Evolutionary conservation across 1,140 invertebrate species (phyloP).

Genomic region (Eupeodes corollae): DNA sequence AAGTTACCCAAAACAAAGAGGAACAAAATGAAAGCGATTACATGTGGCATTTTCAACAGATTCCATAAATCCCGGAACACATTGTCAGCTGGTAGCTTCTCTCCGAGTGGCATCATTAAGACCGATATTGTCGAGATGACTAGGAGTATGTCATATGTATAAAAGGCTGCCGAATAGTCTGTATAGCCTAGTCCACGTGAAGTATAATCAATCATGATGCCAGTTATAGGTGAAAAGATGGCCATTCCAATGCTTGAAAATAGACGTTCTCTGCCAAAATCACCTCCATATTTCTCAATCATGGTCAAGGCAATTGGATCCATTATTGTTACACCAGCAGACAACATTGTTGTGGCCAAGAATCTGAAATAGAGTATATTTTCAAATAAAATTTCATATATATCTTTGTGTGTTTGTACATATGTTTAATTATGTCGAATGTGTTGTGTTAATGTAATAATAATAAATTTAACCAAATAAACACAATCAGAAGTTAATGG

Average conservation of each 20-base stretch:
- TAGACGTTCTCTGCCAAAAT: constrained; percentile 66
- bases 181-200: constrained; percentile 52
- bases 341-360: constrained; percentile 60
- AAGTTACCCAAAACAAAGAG: constrained; percentile 64
- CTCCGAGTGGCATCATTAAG: constrained; percentile 57
- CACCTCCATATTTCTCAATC: constrained; percentile 66
- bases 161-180: constrained; percentile 67
- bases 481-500: too few relatives aligned
- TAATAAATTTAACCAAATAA: too few relatives aligned
- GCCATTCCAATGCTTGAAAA: constrained; percentile 71
- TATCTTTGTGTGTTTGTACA: too few relatives aligned
- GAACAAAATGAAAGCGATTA: constrained; percentile 64
- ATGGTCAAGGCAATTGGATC: constrained; percentile 71
- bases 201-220: constrained; percentile 59
- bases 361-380: constrained; percentile 40
- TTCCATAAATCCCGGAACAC: constrained; percentile 55
- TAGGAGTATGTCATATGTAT: constrained; percentile 58
- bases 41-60: constrained; percentile 60
- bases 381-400: neutral
- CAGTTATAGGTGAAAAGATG: constrained; percentile 67
- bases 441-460: too few relatives aligned
- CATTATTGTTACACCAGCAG: constrained; percentile 65
- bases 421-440: too few relatives aligned
- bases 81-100: constrained; percentile 60
- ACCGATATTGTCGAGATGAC: constrained; percentile 55